Evolutionary conservation across 2,888 invertebrate genomes (phyloP), one percentile per base, ranked within the genome.

Genomic region (Leucozona laternaria): DNA sequence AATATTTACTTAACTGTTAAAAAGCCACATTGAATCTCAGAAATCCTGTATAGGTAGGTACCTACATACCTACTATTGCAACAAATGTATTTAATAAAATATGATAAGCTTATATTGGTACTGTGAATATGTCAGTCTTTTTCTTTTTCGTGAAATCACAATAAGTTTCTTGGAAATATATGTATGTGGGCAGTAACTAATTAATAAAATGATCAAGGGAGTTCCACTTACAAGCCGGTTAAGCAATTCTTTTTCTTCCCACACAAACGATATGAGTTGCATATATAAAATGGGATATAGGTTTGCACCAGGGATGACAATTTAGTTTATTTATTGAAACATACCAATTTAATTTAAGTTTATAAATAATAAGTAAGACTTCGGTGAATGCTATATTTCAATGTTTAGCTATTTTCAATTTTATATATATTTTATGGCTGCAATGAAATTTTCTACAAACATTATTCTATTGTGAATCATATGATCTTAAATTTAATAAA

Each of bases 181-280:
- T n/a, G n/a, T n/a, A n/a, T n/a, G n/a, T n/a, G n/a, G n/a, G n/a
- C n/a, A n/a, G n/a, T n/a, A n/a, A n/a, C 73, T 81, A 85, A 85
- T 85, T 85, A 85, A 57, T 80, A 37, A 66, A 80, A 77, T 70
- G 85, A 80, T 77, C 80, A 77, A 80, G 68, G 60, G 60, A 77
- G 68, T 22, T 17, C 22, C n/a, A 28, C 11, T 34, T 11, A 15
- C 10, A 31, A 57, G 37, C 11, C 13, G 2, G 4, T 17, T 20
- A 13, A 58, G 20, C 15, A 7, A 17, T 48, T 66, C 13, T 15
- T 22, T 48, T 50, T 34, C 70, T 85, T 80, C 72, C 80, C 80
- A 80, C 85, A 80, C 68, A 80, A 17, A 34, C 68, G 25, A 48
- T 31, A 20, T 25, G 6, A 3, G 11, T 45, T 5, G 0, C 8